These are phyloP conservation scores for Erpetoichthys calabaricus DNA, from an alignment of 2,797 vertebrate genomes.

Conservation along the genomic window DNA sequence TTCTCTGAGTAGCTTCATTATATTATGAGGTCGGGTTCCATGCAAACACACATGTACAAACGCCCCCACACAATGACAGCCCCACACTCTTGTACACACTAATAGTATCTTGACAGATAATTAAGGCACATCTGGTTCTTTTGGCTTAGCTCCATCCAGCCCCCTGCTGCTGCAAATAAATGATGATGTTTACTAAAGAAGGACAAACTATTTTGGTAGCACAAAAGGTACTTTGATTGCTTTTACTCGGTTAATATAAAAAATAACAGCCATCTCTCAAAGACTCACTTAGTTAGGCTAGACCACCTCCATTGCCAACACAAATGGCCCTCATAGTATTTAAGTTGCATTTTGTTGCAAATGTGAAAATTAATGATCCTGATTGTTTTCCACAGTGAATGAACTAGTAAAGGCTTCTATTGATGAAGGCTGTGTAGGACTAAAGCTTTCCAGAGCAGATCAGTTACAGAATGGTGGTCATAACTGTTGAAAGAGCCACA, in stretches of 20 bases:
- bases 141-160: constrained; percentile 20
- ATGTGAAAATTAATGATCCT: no score
- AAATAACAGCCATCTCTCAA: no score
- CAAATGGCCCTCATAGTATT: background rate
- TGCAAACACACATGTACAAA: no score
- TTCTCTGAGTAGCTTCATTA: no score
- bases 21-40: no score
- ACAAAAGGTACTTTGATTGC: constrained; percentile 31
- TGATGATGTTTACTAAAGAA: constrained; percentile 29
- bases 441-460: no score
- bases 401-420: no score
- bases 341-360: background rate
- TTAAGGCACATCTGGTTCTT: constrained; percentile 36
- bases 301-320: background rate
- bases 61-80: no score
- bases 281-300: background rate
- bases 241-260: background rate
- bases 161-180: constrained; percentile 24
- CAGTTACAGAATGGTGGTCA: no score
- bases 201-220: constrained; percentile 26
- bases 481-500: no score
- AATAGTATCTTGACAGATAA: constrained; percentile 24
- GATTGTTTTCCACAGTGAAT: no score
- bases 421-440: no score
- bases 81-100: background rate